Percentiles rank a stretch among this genome's conserved stretches.
phyloP scores from a whole-genome alignment of 2,888 invertebrate genomes.

The Spodoptera littoralis region DNA sequence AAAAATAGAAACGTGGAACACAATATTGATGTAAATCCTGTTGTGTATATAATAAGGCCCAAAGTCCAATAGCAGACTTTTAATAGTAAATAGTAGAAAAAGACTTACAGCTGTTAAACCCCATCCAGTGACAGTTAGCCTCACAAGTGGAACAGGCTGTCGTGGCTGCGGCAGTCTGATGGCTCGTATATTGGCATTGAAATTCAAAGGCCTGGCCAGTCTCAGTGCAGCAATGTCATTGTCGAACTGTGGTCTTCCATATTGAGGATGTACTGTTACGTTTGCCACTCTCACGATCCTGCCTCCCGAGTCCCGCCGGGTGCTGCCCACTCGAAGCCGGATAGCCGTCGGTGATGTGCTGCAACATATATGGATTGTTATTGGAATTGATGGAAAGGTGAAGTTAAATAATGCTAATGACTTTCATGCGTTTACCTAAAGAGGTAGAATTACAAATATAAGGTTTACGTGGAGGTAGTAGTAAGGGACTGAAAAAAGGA shows the following conservation, averaged over 20 bases:
- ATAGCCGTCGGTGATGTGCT: constrained; percentile 71
- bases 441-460: no score
- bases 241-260: constrained; percentile 80
- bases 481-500: no score
- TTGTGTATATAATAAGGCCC: no score
- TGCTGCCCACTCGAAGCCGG: constrained; percentile 82
- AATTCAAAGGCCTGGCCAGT: constrained; percentile 73
- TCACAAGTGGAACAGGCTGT: constrained; percentile 78
- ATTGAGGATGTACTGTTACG: constrained; percentile 78
- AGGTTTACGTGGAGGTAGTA: no score
- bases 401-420: no score
- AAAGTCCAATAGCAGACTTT: no score
- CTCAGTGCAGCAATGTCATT: constrained; percentile 82
- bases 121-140: constrained; percentile 85
- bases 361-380: constrained; percentile 20
- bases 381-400: no score
- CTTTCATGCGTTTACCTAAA: no score
- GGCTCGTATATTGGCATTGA: constrained; percentile 70
- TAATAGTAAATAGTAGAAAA: not conserved
- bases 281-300: constrained; percentile 77
- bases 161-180: constrained; percentile 75
- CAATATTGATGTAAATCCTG: no score
- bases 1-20: no score
- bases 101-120: constrained; percentile 82
- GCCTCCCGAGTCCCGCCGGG: constrained; percentile 83